A percentile compares a stretch with the other conserved stretches of the same genome.
Evolutionary conservation across 2,113 vertebrate genomes (phyloP).

Genomic region (Equus przewalskii): DNA sequence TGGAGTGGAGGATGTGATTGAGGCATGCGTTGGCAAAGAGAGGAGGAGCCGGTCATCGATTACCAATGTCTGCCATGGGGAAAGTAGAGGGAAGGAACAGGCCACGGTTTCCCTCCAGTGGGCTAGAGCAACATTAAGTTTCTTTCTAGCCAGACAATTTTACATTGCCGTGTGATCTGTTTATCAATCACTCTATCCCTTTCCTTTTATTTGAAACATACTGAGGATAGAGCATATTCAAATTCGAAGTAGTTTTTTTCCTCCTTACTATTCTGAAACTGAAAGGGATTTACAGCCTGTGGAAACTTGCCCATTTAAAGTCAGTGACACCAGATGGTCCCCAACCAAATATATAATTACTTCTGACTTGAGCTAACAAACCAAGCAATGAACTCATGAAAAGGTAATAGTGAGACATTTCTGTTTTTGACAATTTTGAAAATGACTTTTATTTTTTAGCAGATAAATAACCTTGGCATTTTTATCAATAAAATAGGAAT

Average conservation of each 20-base stretch:
- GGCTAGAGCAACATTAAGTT: no score
- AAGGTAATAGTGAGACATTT: slow-evolving; percentile 40
- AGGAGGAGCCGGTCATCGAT: neutral
- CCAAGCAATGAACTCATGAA: slow-evolving; percentile 8
- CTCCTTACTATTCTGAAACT: slow-evolving; percentile 32
- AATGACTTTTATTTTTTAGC: slow-evolving; percentile 45
- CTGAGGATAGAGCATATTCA: neutral
- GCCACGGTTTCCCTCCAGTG: rapidly evolving
- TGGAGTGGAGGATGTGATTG: neutral
- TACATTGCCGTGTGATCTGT: neutral
- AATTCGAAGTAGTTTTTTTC: neutral
- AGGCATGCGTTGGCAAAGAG: rapidly evolving
- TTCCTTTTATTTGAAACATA: neutral
- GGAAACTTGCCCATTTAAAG: slow-evolving; percentile 64
- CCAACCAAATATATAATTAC: slow-evolving; percentile 53
- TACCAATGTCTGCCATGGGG: rapidly evolving
- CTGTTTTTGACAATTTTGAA: slow-evolving; percentile 45
- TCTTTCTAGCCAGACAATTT: neutral
- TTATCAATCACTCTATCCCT: neutral
- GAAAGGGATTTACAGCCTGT: slow-evolving; percentile 19
- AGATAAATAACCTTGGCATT: slow-evolving; percentile 41
- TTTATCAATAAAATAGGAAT: slow-evolving; percentile 48
- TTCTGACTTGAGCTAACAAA: slow-evolving; percentile 66
- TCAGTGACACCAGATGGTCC: slow-evolving; percentile 57
- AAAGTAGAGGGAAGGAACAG: rapidly evolving